Conservation (phyloP, 1,140 invertebrate species). For the Luehdorfia chinensis region DNA sequence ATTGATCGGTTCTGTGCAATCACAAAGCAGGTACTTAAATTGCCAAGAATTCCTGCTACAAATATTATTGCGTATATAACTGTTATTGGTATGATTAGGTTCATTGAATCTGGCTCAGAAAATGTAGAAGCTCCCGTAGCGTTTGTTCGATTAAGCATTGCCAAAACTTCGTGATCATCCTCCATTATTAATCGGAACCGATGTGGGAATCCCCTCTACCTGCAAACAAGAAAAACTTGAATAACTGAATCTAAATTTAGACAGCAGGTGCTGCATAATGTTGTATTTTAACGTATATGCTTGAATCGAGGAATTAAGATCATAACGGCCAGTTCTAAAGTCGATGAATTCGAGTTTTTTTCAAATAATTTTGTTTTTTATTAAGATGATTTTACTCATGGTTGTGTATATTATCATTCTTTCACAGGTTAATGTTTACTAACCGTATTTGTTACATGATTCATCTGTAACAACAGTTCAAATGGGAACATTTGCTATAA, state of each 20-base stretch:
- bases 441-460: too few species aligned
- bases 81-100: slow-evolving; percentile 80
- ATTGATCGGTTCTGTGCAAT: slow-evolving; percentile 89
- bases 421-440: too few species aligned
- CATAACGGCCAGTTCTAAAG: too few species aligned
- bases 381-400: too few species aligned
- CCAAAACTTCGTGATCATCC: slow-evolving; percentile 36
- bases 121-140: slow-evolving; percentile 32
- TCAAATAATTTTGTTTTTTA: too few species aligned
- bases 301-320: too few species aligned
- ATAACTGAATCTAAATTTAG: not conserved
- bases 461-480: too few species aligned
- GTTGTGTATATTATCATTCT: too few species aligned
- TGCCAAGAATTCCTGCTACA: slow-evolving; percentile 89
- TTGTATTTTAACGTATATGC: too few species aligned
- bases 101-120: slow-evolving; percentile 69
- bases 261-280: too few species aligned
- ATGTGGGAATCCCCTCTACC: slow-evolving; percentile 28
- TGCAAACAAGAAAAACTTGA: slow-evolving; percentile 35
- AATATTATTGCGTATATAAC: slow-evolving; percentile 88
- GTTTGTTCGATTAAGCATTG: slow-evolving; percentile 43
- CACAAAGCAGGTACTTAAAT: slow-evolving; percentile 91
- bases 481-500: too few species aligned
- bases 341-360: too few species aligned
- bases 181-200: slow-evolving; percentile 37